Conservation (phyloP, 1,140 invertebrate genomes). For the Zaprionus ornatus region DNA sequence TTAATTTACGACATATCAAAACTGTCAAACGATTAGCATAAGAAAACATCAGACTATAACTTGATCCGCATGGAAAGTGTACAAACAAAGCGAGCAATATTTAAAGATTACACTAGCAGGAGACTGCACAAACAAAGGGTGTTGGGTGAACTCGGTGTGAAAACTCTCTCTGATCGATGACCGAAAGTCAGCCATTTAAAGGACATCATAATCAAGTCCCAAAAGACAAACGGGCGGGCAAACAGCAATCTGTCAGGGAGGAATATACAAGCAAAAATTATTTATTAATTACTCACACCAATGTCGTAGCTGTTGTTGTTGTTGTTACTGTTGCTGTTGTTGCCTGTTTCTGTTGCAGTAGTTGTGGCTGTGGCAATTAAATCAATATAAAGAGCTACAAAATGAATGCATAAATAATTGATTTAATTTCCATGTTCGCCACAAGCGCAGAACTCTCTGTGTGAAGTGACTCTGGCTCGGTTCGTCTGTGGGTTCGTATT, state of each 20-base stretch:
- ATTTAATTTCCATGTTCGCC: conserved; percentile 67
- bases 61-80: neutral
- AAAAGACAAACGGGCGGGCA: conserved; percentile 30
- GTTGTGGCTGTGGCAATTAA: conserved; percentile 51
- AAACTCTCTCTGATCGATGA: conserved; percentile 15
- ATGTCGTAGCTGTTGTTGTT: neutral
- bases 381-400: conserved; percentile 67
- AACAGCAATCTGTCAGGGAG: conserved; percentile 54
- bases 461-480: conserved; percentile 2
- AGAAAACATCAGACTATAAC: neutral
- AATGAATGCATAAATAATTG: conserved; percentile 77
- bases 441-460: conserved; percentile 22
- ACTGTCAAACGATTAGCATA: neutral
- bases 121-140: neutral
- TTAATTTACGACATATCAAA: neutral
- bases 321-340: neutral
- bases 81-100: neutral
- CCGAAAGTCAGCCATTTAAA: conserved; percentile 55
- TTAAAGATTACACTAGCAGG: conserved; percentile 1
- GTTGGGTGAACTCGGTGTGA: neutral
- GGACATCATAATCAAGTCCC: conserved; percentile 59
- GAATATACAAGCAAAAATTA: conserved; percentile 56
- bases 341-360: neutral
- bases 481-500: neutral
- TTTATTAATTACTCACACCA: conserved; percentile 74